These are phyloP conservation scores for Xenopus borealis DNA, from an alignment of 2,113 vertebrate genomes.

Conservation along the genomic window DNA sequence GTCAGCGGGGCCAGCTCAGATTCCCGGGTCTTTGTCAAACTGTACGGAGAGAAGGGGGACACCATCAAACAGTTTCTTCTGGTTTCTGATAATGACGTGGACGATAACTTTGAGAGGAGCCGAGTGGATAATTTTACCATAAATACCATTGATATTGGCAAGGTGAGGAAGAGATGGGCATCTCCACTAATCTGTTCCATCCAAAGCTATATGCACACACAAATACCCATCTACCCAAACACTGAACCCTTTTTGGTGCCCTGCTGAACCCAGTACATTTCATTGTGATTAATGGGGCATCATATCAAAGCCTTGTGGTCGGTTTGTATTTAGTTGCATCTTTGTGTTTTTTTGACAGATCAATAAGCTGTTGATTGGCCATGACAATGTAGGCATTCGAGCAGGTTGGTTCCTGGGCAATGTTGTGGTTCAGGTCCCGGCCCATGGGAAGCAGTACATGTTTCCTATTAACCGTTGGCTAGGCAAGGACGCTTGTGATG, in stretches of 20 bases:
- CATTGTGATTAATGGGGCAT: too few relatives aligned
- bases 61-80: slow-evolving; percentile 83
- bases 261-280: too few relatives aligned
- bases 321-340: too few relatives aligned
- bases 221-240: too few relatives aligned
- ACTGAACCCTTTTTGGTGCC: too few relatives aligned
- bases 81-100: slow-evolving; percentile 88
- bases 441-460: slow-evolving; percentile 87
- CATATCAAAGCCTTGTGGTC: background rate
- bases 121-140: slow-evolving; percentile 88
- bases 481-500: slow-evolving; percentile 87
- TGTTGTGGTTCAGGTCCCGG: slow-evolving; percentile 84
- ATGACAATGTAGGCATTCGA: slow-evolving; percentile 81
- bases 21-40: slow-evolving; percentile 89
- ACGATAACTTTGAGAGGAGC: slow-evolving; percentile 87
- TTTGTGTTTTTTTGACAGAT: slow-evolving; percentile 66
- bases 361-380: slow-evolving; percentile 85
- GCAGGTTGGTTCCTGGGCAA: slow-evolving; percentile 94
- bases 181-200: too few relatives aligned
- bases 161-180: slow-evolving; percentile 61
- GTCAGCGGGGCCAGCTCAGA: slow-evolving; percentile 90
- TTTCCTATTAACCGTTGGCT: slow-evolving; percentile 96
- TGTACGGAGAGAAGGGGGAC: slow-evolving; percentile 88
- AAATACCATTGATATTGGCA: slow-evolving; percentile 86
- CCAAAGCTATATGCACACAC: too few relatives aligned